Conservation (phyloP, 2,888 invertebrate genomes). For the Dryobotodes eremita region DNA sequence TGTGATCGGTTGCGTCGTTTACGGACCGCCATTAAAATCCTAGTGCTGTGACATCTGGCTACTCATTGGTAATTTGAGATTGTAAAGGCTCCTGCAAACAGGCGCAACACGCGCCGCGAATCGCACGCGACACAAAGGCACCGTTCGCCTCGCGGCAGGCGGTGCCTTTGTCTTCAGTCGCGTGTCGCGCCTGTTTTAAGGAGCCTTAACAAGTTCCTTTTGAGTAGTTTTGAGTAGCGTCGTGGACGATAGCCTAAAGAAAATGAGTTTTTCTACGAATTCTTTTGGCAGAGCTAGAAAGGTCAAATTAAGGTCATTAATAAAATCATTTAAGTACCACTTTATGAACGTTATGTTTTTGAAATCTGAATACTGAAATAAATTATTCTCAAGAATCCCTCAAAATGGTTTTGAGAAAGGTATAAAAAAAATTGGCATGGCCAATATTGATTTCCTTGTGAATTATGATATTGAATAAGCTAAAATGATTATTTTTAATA, state of each 20-base stretch:
- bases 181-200: too few species aligned
- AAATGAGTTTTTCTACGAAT: not conserved
- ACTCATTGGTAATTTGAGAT: too few species aligned
- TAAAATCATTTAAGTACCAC: too few species aligned
- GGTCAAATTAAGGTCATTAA: not conserved
- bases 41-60: too few species aligned
- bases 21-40: not conserved
- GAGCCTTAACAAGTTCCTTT: not conserved
- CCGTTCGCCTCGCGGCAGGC: too few species aligned
- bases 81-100: too few species aligned
- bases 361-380: not conserved
- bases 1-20: not conserved
- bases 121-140: too few species aligned
- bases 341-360: not conserved
- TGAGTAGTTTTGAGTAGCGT: not conserved
- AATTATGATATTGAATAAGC: slow-evolving; percentile 52
- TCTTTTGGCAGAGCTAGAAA: not conserved
- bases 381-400: not conserved
- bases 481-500: slow-evolving; percentile 65
- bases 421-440: slow-evolving; percentile 1
- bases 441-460: slow-evolving; percentile 29
- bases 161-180: too few species aligned
- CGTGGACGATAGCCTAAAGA: not conserved
- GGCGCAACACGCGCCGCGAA: too few species aligned
- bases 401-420: not conserved